Conservation (phyloP, 1,140 invertebrate genomes). For the Formica selysi region DNA sequence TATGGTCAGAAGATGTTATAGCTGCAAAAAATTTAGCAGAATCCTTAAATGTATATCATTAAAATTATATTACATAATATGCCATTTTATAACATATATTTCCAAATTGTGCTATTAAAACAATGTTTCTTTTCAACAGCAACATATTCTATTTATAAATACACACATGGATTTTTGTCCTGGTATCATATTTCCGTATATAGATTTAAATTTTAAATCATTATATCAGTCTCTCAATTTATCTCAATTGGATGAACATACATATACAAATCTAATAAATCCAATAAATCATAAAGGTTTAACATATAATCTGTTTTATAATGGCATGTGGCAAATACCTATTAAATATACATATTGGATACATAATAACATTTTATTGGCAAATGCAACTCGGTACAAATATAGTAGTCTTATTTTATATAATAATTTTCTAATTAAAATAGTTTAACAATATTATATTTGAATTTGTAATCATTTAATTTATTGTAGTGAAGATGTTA, state of each 20-base stretch:
- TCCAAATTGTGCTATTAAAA: background rate
- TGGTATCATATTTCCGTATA: background rate
- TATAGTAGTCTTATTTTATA: background rate
- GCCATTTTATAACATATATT: background rate
- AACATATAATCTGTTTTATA: conserved; percentile 10
- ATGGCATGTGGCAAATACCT: conserved; percentile 15
- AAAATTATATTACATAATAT: background rate
- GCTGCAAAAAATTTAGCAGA: conserved; percentile 11
- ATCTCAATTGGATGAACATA: background rate
- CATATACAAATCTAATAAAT: background rate
- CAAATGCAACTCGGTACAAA: conserved; percentile 11
- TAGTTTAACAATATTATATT: background rate
- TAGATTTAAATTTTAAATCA: background rate
- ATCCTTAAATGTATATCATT: background rate
- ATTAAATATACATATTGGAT: conserved; percentile 1
- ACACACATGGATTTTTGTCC: conserved; percentile 11
- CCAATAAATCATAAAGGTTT: background rate
- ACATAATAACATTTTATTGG: background rate
- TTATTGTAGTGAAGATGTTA: conserved; percentile 16
- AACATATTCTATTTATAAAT: conserved; percentile 21
- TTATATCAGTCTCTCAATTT: background rate
- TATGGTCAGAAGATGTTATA: conserved; percentile 40
- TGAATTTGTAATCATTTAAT: conserved; percentile 1
- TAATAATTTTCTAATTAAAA: background rate
- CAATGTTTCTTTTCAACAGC: conserved; percentile 3